Base-by-base conservation (phyloP, 2,797 vertebrate genomes). In the Pangasius krempfi region DNA sequence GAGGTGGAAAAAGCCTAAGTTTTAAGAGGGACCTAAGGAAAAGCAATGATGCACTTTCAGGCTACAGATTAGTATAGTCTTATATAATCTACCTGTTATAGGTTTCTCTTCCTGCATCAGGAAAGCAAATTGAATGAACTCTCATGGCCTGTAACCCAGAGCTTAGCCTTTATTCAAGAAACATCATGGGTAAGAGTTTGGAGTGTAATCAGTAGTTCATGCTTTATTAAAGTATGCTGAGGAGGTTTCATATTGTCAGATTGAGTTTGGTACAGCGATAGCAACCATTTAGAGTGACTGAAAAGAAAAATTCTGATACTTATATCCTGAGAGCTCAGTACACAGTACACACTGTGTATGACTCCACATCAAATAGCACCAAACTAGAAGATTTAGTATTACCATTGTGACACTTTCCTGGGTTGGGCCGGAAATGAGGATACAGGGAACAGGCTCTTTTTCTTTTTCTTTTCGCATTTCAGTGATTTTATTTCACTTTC, bases 211-310 rank as follows among this genome's bases (percentile, higher is more conserved):
- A 10, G 52, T 37, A 14, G 18, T 82, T 88, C 56, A 75, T 76
- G 68, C 47, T 58, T 58, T 90, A 85, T 58, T 83, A 86, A 86
- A 90, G 70, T 30, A 37, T 86, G 76, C 86, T 18, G 16, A 56
- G 50, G 27, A 82, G 78, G 76, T 73, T 82, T 90, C 83, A 9
- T 22, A 18, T 33, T 79, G 76, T 56, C 76, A 56, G 9, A 56
- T 56, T 79, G 76, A 33, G 3, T 33, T 33, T 79, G 52, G 18
- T 80, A 30, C 54, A 44, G 80, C 56, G 64, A n/a, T 44, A 82
- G 58, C 25, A 27, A n/a, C 64, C 22, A 62, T 62, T 62, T 62
- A n/a, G 14, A 62, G 58, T 82, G 79, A 82, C 33, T 76, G 75
- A 20, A 14, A 78, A 52, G 37, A 12, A 60, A 25, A 12, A 40